Conservation (phyloP, 2,888 invertebrate species). For the Strigamia maritima region DNA sequence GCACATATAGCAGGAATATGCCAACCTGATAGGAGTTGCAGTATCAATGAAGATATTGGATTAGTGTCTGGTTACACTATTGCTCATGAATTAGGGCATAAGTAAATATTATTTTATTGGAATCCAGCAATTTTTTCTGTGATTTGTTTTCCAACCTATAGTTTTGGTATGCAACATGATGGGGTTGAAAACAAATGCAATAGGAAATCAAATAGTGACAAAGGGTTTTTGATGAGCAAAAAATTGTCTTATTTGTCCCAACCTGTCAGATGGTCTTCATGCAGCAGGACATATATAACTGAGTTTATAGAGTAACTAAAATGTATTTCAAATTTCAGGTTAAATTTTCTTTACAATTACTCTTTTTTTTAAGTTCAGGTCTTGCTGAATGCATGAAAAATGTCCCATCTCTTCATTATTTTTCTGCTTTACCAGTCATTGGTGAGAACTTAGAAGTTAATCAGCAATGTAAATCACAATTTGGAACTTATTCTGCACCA, state of each 20-base stretch:
- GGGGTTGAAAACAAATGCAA: constrained; percentile 35
- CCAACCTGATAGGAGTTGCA: constrained; percentile 54
- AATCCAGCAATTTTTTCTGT: neutral
- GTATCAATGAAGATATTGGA: constrained; percentile 57
- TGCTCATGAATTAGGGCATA: constrained; percentile 57
- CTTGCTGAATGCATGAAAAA: constrained; percentile 6
- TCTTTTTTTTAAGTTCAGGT: constrained; percentile 20
- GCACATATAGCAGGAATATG: constrained; percentile 58
- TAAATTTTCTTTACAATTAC: neutral
- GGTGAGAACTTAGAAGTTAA: neutral
- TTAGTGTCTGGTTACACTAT: constrained; percentile 57
- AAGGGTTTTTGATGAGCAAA: constrained; percentile 21
- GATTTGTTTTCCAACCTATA: neutral
- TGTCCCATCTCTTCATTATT: constrained; percentile 2
- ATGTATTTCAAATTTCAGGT: too few relatives aligned
- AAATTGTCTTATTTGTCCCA: constrained; percentile 29
- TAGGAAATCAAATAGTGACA: neutral
- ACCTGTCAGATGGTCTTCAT: constrained; percentile 69
- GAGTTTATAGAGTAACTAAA: constrained; percentile 69
- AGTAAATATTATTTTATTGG: constrained; percentile 48
- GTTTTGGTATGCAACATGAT: constrained; percentile 40
- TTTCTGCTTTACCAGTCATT: neutral
- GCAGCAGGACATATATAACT: constrained; percentile 70
- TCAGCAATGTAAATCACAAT: constrained; percentile 21
- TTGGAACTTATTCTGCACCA: neutral